phyloP scores from a whole-genome alignment of 2,888 invertebrate genomes.

The Zhuqinia jingwanae region DNA sequence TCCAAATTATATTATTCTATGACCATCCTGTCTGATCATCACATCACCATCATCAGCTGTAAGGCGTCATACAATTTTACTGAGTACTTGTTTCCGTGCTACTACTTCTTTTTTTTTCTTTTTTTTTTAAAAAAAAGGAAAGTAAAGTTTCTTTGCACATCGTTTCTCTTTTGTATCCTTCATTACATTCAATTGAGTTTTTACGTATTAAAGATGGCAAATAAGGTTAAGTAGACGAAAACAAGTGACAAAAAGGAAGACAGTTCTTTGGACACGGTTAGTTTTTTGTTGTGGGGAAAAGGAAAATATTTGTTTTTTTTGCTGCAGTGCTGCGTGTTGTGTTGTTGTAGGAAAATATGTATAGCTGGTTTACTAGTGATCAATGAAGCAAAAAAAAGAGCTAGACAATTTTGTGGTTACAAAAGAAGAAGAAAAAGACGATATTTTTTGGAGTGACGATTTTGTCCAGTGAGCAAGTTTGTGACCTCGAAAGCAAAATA shows the following conservation, averaged over 20 bases:
- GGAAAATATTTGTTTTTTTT: neutral
- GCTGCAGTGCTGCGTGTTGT: neutral
- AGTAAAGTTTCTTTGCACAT: neutral
- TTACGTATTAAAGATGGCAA: neutral
- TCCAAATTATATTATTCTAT: neutral
- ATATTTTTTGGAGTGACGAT: slow-evolving; percentile 4
- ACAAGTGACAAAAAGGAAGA: neutral
- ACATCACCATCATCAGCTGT: too few species aligned
- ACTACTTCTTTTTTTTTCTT: neutral
- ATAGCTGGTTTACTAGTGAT: neutral
- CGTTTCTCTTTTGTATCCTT: slow-evolving; percentile 43
- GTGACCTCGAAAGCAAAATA: slow-evolving; percentile 35
- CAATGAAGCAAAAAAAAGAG: slow-evolving; percentile 54
- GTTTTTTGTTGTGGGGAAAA: neutral
- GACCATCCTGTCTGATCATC: neutral
- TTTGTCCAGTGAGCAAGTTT: slow-evolving; percentile 21
- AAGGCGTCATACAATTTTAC: too few species aligned
- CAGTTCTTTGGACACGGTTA: neutral
- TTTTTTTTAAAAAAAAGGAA: neutral
- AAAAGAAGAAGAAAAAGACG: neutral
- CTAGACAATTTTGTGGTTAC: neutral
- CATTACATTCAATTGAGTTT: slow-evolving; percentile 48
- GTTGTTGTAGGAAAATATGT: neutral
- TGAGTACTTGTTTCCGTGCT: neutral
- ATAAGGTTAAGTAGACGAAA: neutral